Base-by-base conservation (phyloP, 2,797 vertebrate genomes). In the Sebastes paucispinis region DNA sequence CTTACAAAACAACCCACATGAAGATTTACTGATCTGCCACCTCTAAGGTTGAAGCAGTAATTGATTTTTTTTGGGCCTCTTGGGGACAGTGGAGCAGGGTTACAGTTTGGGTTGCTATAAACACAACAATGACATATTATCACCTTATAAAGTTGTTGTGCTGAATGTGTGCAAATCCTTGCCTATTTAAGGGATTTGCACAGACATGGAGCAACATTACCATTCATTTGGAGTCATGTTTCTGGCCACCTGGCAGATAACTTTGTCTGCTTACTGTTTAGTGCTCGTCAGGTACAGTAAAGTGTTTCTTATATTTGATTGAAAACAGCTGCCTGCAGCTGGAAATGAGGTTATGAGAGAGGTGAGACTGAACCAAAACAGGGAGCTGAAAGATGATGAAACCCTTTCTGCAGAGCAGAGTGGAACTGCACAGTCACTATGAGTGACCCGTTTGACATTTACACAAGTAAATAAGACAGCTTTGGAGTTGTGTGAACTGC, bases 1-100 rank as follows among this genome's bases (percentile, higher is more conserved):
- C 70, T 82, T 70, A 57, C 71, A 85, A 87, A 79, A 87, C 62
- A 82, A 20, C 62, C 52, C 71, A 27, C 36, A 32, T 62, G 3
- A 54, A 69, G 39, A 60, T 68, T 64, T 65, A 29, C 20, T 54
- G 11, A 57, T 64, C 31, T 10, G 13, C 70, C 50, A 65, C 55
- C 47, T 74, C 68, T 22, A 5, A 39, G 31, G 24, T 62, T 62
- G 52, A 69, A 71, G 54, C 70, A 11, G 20, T 32, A 2, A 59
- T 31, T 36, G 59, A 47, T 63, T 65, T 63, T 58, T 58, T 27
- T 39, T 39, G 36, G 27, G 27, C 34, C 50, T 55, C 25, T 58
- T 54, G 2, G 4, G 10, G 39, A 54, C 39, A 29, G 25, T 2
- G n/a, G 32, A 57, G 31, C 29, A 65, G 9, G 22, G 9, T 39